phyloP scores from a whole-genome alignment of 2,113 vertebrate species.

The Rhinogobius similis region DNA sequence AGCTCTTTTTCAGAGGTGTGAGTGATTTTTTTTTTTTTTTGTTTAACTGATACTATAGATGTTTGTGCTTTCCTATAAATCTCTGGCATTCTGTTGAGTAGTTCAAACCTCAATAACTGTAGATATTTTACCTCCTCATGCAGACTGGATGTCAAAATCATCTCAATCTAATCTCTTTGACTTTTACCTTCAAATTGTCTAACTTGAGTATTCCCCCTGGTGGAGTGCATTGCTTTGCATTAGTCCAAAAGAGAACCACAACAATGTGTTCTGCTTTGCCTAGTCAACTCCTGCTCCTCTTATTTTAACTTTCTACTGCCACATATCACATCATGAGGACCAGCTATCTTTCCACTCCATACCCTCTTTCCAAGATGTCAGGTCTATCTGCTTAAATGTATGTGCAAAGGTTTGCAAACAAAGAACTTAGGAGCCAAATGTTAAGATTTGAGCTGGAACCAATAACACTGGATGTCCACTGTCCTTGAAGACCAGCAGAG shows the following conservation, averaged over 20 bases:
- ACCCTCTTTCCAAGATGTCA: background rate
- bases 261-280: background rate
- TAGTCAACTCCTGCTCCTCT: background rate
- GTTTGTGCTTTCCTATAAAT: too few species aligned
- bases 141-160: too few species aligned
- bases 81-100: too few species aligned
- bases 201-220: background rate
- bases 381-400: slow-evolving; percentile 65
- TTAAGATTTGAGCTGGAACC: slow-evolving; percentile 92
- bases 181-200: too few species aligned
- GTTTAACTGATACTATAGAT: background rate
- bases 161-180: too few species aligned
- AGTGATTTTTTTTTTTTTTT: background rate
- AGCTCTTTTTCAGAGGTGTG: background rate
- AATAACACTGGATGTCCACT: slow-evolving; percentile 84
- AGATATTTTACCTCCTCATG: too few species aligned
- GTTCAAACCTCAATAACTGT: too few species aligned
- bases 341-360: background rate
- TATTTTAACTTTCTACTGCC: background rate
- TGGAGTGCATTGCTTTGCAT: background rate
- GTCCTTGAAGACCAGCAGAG: slow-evolving; percentile 81
- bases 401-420: slow-evolving; percentile 94
- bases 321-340: background rate
- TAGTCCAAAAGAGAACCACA: background rate
- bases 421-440: slow-evolving; percentile 93